Evolutionary conservation across 1,140 invertebrate species (phyloP), one percentile per base, ranked within the genome.

Genomic region (Leptinotarsa lineolata): DNA sequence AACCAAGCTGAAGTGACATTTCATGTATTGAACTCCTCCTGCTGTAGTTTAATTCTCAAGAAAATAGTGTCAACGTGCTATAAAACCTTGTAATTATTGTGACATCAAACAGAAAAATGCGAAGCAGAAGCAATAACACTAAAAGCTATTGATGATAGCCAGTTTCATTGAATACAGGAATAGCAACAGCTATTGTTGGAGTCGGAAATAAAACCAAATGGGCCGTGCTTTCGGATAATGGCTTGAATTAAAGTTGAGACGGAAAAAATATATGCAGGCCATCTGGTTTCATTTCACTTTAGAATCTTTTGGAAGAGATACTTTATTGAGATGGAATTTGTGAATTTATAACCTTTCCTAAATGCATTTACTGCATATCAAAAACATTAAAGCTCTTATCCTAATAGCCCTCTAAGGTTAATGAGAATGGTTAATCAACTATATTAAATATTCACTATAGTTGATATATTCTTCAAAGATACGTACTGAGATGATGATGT

Each of bases 171-270:
- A 75, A 75, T 75, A 46, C 65, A 39, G 73, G 63, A 74, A 73
- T 72, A 67, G 75, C 70, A 70, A 73, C 70, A 72, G 75, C 76
- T 77, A 75, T 74, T 72, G 75, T 70, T 71, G 70, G 69, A 79
- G 73, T 73, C 67, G 68, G 72, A 63, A 79, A 79, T 79, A 79
- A 79, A 79, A 79, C 70, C 76, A 79, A 79, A 79, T 74, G 76
- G 78, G 60, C 74, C 74, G 74, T 77, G 74, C 74, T 70, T 71
- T 68, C 59, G 72, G 74, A 79, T 79, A 79, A 79, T 77, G 72
- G 78, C 64, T 15, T 24, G 74, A 70, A 79, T 79, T 77, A 77
- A 79, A 79, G 77, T 77, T 77, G 74, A 67, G 73, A 68, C 45
- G 70, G 69, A 60, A 68, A 77, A 79, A 79, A 79, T 77, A 76